A percentile compares a stretch with the other conserved stretches of the same genome.
These are phyloP conservation scores for Falco naumanni DNA, from an alignment of 2,797 vertebrate genomes.

Conservation along the genomic window DNA sequence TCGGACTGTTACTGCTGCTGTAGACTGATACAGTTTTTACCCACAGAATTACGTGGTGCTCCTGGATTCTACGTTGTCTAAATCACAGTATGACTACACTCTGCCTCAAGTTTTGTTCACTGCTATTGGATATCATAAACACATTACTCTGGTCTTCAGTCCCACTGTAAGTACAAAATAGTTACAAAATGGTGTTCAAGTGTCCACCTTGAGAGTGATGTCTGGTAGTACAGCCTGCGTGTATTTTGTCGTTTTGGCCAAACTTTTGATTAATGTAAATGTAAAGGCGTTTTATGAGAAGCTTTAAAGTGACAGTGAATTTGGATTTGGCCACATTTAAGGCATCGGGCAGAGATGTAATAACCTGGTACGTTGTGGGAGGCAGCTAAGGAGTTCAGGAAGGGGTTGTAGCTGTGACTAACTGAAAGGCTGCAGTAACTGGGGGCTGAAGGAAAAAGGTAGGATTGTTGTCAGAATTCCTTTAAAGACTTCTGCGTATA, in stretches of 20 bases:
- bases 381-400: background rate
- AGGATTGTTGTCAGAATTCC: background rate
- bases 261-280: background rate
- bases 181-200: background rate
- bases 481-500: background rate
- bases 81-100: conserved; percentile 93
- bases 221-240: background rate
- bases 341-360: background rate
- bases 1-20: background rate
- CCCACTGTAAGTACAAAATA: conserved; percentile 84
- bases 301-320: background rate
- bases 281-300: background rate
- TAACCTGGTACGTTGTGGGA: background rate
- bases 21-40: background rate
- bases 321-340: background rate
- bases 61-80: conserved; percentile 90
- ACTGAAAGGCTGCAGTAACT: background rate
- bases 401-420: background rate
- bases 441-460: background rate
- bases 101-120: conserved; percentile 93
- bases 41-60: conserved; percentile 92
- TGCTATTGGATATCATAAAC: conserved; percentile 93
- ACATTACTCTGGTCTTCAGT: conserved; percentile 91
- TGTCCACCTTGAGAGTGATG: background rate
- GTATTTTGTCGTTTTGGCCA: background rate